phyloP scores from a whole-genome alignment of 2,797 vertebrate species.

The Masticophis lateralis region DNA sequence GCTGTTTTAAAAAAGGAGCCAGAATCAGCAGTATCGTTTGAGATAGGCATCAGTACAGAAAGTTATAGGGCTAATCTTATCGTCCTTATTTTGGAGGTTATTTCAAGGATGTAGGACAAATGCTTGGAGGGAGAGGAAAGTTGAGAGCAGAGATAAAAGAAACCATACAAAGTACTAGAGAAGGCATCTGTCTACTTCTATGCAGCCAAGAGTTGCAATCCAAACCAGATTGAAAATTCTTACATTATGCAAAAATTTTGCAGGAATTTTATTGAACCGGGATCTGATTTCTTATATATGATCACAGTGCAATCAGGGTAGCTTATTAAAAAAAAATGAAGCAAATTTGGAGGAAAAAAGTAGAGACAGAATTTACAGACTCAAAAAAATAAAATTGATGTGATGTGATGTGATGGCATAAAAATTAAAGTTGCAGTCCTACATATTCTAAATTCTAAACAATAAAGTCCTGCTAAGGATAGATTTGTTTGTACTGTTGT shows the following conservation, averaged over 20 bases:
- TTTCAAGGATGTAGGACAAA: background rate
- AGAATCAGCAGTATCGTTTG: background rate
- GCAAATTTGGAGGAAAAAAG: background rate
- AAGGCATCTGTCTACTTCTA: background rate
- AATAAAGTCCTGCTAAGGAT: background rate
- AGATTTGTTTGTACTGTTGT: background rate
- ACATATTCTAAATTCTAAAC: background rate
- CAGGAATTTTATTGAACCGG: background rate
- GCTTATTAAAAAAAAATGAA: background rate
- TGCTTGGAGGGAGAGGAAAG: background rate
- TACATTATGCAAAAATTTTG: background rate
- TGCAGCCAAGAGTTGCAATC: background rate
- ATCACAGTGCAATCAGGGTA: background rate
- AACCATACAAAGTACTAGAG: background rate
- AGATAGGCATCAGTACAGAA: conserved; percentile 9
- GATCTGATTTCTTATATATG: background rate
- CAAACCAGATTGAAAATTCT: background rate
- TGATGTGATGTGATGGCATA: background rate
- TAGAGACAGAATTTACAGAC: background rate
- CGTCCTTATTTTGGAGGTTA: background rate
- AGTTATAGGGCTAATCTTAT: background rate
- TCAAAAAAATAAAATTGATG: background rate
- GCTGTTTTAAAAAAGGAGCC: background rate
- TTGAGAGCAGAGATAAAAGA: background rate
- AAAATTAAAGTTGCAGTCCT: background rate